These are phyloP conservation scores for Poeciliopsis retropinna DNA, from an alignment of 2,113 vertebrate species.

Conservation along the genomic window DNA sequence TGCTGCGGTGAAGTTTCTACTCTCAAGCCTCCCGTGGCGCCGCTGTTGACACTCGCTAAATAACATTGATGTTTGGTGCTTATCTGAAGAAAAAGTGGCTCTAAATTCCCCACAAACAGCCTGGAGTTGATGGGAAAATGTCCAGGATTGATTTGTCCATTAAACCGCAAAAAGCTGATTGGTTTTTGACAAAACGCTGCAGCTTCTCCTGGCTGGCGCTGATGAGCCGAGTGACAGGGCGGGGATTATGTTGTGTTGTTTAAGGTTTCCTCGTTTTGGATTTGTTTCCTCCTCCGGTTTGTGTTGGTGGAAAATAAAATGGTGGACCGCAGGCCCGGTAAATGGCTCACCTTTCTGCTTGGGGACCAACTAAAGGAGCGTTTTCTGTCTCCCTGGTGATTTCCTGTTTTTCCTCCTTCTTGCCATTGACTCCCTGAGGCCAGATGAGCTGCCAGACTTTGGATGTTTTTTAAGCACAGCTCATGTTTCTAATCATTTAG, in stretches of 20 bases:
- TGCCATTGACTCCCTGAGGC: conserved; percentile 10
- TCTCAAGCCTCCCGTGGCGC: neutral
- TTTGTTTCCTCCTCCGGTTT: conserved; percentile 25
- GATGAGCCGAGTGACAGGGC: conserved; percentile 6
- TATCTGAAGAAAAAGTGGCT: neutral
- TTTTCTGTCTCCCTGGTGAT: conserved; percentile 21
- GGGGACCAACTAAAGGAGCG: conserved; percentile 1
- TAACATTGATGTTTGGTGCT: neutral
- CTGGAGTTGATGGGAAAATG: conserved; percentile 21
- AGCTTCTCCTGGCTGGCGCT: neutral
- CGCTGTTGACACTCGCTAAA: conserved; percentile 17
- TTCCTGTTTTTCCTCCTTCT: conserved; percentile 26
- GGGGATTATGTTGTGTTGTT: neutral
- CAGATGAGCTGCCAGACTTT: conserved; percentile 21
- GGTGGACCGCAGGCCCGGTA: conserved; percentile 13
- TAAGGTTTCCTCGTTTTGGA: neutral
- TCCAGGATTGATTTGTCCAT: neutral
- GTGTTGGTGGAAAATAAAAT: conserved; percentile 17
- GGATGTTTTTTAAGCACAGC: neutral
- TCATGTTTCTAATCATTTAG: conserved; percentile 12
- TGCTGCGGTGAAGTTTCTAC: neutral
- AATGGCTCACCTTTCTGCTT: neutral
- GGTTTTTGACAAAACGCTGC: conserved; percentile 28
- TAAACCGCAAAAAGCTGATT: conserved; percentile 17
- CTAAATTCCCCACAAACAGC: conserved; percentile 5